Base-by-base conservation (phyloP, 2,888 invertebrate genomes). In the Lobophora halterata region DNA sequence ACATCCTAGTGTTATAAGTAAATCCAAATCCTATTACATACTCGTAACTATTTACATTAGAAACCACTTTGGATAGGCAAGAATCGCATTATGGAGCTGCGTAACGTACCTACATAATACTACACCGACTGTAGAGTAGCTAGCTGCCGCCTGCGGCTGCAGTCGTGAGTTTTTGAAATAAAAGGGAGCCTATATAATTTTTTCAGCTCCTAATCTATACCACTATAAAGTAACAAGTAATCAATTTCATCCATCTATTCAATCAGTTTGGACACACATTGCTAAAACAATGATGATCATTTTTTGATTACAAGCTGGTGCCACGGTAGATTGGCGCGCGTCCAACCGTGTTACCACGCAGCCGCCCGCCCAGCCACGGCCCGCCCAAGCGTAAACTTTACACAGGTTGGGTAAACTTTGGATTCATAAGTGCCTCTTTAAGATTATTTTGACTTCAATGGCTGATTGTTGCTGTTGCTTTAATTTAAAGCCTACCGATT, bases 331-430 rank as follows among this genome's bases (percentile, higher is more conserved):
- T 79, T 83, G 85, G 83, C 83, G 30, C 19, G 34, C 50, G 41
- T 69, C 85, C 83, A 83, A 69, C 47, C 79, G 65, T 70, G 73
- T 65, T 71, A 63, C 73, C 61, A 69, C 65, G 76, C 51, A 28
- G 41, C 46, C 45, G 33, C 49, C 46, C 45, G 57, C 43, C 46
- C 30, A 23, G 30, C 23, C 49, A 28, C 42, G 11, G 46, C 42
- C 42, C 54, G 49, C 48, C 46, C 45, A 55, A 56, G 48, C 52
- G 33, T 26, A 35, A 43, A 16, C 24, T 27, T 14, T 42, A 34
- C 24, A 25, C 42, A 11, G 26, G 13, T 4, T 17, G 25, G 12
- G 12, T 18, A 28, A 36, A 29, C 19, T 19, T 24, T 29, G 24
- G 11, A 24, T 13, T 7, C 11, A 17, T 29, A 2, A 9, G 16